phyloP scores from a whole-genome alignment of 2,888 invertebrate species.

The Uloborus plumipes region DNA sequence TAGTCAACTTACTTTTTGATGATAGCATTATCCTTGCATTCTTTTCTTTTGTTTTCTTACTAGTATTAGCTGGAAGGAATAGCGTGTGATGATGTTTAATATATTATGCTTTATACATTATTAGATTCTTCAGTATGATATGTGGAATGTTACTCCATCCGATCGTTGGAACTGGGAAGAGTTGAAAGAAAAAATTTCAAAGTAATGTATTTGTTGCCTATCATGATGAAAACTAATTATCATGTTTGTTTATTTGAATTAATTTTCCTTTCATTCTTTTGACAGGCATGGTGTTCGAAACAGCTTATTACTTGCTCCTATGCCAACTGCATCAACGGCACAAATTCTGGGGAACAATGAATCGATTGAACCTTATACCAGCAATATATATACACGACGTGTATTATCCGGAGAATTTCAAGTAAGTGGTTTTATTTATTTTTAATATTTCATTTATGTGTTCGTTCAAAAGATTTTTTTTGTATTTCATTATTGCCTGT shows the following conservation, averaged over 20 bases:
- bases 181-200: constrained; percentile 86
- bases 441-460: not conserved
- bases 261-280: constrained; percentile 16
- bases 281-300: constrained; percentile 86
- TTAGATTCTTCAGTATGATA: constrained; percentile 94
- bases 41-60: too few species aligned
- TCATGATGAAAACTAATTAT: constrained; percentile 3
- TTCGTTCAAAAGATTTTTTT: not conserved
- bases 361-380: constrained; percentile 97
- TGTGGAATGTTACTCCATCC: constrained; percentile 94
- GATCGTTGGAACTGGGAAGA: constrained; percentile 89
- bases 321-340: constrained; percentile 99
- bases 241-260: not conserved
- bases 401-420: constrained; percentile 95
- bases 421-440: constrained; percentile 68
- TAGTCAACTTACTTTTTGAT: too few species aligned
- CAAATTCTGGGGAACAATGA: constrained; percentile 99
- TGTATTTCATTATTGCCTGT: constrained; percentile 21
- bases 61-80: too few species aligned
- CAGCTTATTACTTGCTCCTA: constrained; percentile 92
- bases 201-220: constrained; percentile 70
- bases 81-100: too few species aligned
- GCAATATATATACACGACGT: constrained; percentile 93
- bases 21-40: too few species aligned
- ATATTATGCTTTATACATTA: constrained; percentile 17